Conservation (phyloP, 2,888 invertebrate genomes). For the Zhuqinia jingwanae region DNA sequence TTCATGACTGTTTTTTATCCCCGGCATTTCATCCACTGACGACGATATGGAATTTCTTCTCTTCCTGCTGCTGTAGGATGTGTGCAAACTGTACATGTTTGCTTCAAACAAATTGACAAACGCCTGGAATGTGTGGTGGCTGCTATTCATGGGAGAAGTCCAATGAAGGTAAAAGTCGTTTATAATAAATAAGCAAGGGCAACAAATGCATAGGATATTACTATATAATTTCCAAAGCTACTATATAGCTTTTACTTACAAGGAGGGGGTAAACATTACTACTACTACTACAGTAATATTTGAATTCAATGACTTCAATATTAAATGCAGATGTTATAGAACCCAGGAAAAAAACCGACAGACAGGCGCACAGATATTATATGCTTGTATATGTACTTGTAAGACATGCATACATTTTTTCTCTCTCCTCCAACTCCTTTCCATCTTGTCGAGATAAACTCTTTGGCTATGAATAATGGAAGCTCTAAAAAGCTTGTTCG, state of each 20-base stretch:
- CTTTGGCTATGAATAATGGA: constrained; percentile 36
- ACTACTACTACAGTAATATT: neutral
- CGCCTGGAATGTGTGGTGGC: constrained; percentile 56
- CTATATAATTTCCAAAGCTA: neutral
- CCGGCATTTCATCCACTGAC: neutral
- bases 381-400: too few relatives aligned
- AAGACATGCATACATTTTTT: neutral
- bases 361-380: neutral
- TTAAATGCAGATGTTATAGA: constrained; percentile 30
- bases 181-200: constrained; percentile 17
- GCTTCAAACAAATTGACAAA: neutral
- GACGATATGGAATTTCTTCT: neutral
- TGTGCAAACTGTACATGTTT: too few relatives aligned
- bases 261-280: too few relatives aligned
- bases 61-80: too few relatives aligned
- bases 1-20: neutral
- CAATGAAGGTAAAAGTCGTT: constrained; percentile 50
- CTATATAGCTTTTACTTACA: neutral
- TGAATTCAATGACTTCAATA: constrained; percentile 27
- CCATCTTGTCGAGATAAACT: neutral
- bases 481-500: neutral
- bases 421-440: too few relatives aligned
- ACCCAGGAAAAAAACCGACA: neutral
- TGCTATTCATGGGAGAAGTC: constrained; percentile 2
- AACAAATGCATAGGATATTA: too few relatives aligned